Base-by-base conservation (phyloP, 2,888 invertebrate genomes). In the Platycnemis pennipes region DNA sequence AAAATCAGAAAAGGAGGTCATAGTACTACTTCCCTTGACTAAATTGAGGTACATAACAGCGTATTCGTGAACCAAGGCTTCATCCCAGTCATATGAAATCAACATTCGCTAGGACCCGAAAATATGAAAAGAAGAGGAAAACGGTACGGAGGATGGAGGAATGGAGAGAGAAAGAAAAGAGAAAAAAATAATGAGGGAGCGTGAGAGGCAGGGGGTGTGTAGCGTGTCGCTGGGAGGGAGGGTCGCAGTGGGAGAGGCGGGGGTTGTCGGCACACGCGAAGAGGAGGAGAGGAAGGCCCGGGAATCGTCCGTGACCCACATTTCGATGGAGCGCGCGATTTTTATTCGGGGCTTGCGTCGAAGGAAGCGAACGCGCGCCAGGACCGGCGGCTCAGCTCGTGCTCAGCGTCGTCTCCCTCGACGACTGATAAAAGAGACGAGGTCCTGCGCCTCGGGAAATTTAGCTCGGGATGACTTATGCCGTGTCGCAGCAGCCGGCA, bases 231-330 rank as follows among this genome's bases (percentile, higher is more conserved):
- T 8, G 77, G 0, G 31, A 11, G 77, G 16, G 77, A 4, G 49
- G 49, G 49, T 0, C 11, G 77, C 37, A 26, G 45, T 22, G 26
- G 1, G 45, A 7, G 63, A 1, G 63, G 19, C 5, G 22, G 63
- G 63, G 63, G 26, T 3, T 5, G 22, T 7, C 45, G 87, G 87
- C 26, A 46, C 5, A 16, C 22, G 45, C 37, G 26, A 2, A 13
- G 11, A 45, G 86, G 44, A n/a, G 42, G 2, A 3, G 45, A 45
- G 42, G 45, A 45, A 16, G 45, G 87, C 87, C 87, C 45, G 87
- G 44, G 87, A 87, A 44, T 87, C 87, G 44, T 87, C 46, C 45
- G 87, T 87, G 87, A 87, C 87, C 87, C 87, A 87, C 87, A 46
- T 87, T 87, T 46, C n/a, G n/a, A 87, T 87, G 45, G 45, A 44